Evolutionary conservation across 1,140 invertebrate species (phyloP), one percentile per base, ranked within the genome.

Genomic region (Melanaphis sacchari): DNA sequence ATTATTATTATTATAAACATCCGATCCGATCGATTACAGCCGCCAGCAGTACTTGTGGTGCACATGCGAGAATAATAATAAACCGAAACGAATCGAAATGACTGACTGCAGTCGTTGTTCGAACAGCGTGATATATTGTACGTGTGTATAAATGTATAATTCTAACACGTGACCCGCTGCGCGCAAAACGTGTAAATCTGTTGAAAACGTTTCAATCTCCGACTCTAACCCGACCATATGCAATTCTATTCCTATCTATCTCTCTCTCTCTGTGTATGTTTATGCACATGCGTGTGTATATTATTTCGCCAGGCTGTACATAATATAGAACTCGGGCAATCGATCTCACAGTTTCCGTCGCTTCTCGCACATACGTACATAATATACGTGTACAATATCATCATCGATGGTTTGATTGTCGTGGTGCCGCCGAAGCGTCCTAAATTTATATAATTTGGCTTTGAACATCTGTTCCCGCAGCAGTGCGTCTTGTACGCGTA

Each of bases 1-100:
- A 18, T n/a, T 76, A n/a, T 18, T 54, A 2, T 15, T 5, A 66
- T 66, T 66, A 5, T 36, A 49, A 87, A 87, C 85, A 36, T 46
- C 85, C 15, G 85, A 87, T 46, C 46, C 24, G 41, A 87, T 87
- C 43, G 43, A 46, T 87, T n/a, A 36, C 59, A 87, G 85, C 41
- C 31, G 84, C 41, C 26, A 26, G 84, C 84, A 4, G 26, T 87
- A 21, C 26, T 43, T 8, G 40, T 41, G 31, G 40, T 41, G 31
- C 26, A 46, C 31, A n/a, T 84, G 81, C 85, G 43, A 87, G 6
- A 18, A 38, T 41, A 84, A 87, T 87, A 87, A 49, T 87, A 87
- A 87, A 7, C 85, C 85, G 43, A 87, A 87, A 87, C 85, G 41
- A 87, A 87, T 87, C 31, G 41, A n/a, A 87, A 87, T 46, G 43